These are phyloP conservation scores for Torymus texanus DNA, from an alignment of 2,888 invertebrate genomes.

Conservation along the genomic window DNA sequence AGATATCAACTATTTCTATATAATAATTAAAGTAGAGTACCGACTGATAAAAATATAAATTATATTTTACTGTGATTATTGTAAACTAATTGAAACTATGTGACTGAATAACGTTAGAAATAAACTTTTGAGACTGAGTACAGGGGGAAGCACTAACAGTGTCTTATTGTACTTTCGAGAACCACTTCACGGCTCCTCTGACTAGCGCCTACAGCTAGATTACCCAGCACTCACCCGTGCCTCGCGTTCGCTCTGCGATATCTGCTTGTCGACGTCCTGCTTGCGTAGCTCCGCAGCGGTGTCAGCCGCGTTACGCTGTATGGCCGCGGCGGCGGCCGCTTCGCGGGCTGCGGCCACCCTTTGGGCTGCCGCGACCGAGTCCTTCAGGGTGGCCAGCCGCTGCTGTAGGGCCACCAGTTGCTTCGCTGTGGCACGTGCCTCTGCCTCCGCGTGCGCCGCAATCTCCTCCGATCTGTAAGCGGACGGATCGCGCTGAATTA, in stretches of 20 bases:
- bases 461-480: slow-evolving; percentile 69
- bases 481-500: too few species aligned
- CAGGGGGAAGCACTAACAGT: too few species aligned
- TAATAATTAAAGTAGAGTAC: too few species aligned
- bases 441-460: slow-evolving; percentile 68
- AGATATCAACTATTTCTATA: too few species aligned
- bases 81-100: neutral
- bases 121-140: too few species aligned
- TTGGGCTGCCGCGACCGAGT: slow-evolving; percentile 84
- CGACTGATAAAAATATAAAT: too few species aligned
- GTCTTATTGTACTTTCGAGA: too few species aligned
- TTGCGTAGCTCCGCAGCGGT: slow-evolving; percentile 84
- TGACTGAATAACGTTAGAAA: too few species aligned
- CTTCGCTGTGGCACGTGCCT: slow-evolving; percentile 77
- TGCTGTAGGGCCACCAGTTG: slow-evolving; percentile 80
- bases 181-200: too few species aligned
- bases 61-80: neutral
- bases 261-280: slow-evolving; percentile 73
- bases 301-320: slow-evolving; percentile 82
- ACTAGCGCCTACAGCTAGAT: neutral
- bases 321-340: slow-evolving; percentile 83
- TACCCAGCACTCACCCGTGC: slow-evolving; percentile 65
- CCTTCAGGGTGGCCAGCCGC: slow-evolving; percentile 82
- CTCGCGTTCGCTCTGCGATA: slow-evolving; percentile 70
- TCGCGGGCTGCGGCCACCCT: slow-evolving; percentile 84